These are phyloP conservation scores for Oryctolagus cuniculus DNA, from an alignment of 2,113 vertebrate genomes.

Conservation along the genomic window DNA sequence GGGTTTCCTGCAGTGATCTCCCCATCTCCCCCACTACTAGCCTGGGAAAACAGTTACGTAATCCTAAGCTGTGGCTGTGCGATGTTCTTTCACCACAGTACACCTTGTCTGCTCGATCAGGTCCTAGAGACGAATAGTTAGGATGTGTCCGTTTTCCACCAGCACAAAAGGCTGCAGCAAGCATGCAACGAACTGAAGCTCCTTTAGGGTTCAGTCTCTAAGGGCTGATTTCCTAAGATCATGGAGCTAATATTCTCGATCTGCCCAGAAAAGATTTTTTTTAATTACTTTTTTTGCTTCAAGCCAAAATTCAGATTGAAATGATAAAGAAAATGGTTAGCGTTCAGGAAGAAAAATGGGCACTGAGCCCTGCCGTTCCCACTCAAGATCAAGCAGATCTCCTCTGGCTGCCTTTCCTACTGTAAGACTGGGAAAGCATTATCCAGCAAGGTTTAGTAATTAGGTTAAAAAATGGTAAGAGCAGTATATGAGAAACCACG, in stretches of 20 bases:
- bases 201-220: neutral
- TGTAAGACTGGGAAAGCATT: neutral
- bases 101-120: neutral
- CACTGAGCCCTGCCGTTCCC: neutral
- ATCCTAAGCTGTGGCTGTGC: neutral
- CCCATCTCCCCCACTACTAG: neutral
- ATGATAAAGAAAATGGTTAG: neutral
- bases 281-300: neutral
- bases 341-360: neutral
- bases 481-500: neutral
- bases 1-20: neutral
- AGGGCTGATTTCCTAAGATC: neutral
- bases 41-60: neutral
- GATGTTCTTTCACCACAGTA: neutral
- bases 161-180: no score
- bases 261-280: neutral
- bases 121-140: neutral
- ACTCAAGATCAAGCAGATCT: neutral
- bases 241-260: neutral
- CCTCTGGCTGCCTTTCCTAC: neutral
- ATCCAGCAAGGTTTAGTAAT: neutral
- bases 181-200: neutral
- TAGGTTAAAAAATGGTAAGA: neutral
- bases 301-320: neutral
- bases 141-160: neutral